These are phyloP conservation scores for Tenthredo distinguenda DNA, from an alignment of 2,888 invertebrate species.

Conservation along the genomic window DNA sequence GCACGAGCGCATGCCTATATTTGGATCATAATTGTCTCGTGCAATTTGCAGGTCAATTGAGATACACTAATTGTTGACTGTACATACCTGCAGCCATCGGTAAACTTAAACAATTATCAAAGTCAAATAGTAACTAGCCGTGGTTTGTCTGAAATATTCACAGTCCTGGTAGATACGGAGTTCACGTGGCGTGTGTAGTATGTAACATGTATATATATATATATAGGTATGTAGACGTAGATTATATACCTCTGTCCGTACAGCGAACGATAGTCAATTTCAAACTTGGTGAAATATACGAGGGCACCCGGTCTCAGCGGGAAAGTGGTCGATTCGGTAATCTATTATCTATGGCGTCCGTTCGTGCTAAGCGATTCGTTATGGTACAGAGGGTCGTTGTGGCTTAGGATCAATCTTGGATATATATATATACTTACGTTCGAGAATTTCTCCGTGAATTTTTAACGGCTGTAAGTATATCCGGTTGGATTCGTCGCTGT, in stretches of 20 bases:
- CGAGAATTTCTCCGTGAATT: neutral
- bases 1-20: neutral
- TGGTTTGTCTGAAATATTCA: constrained; percentile 24
- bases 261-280: constrained; percentile 34
- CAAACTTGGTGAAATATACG: constrained; percentile 23
- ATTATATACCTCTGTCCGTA: constrained; percentile 2
- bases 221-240: neutral
- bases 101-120: constrained; percentile 21
- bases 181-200: neutral
- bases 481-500: neutral
- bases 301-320: constrained; percentile 15
- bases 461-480: constrained; percentile 18
- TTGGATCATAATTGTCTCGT: neutral
- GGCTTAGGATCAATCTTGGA: constrained; percentile 29
- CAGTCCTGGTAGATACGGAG: neutral
- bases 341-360: constrained; percentile 32
- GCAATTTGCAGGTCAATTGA: neutral
- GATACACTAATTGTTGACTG: constrained; percentile 18
- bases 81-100: neutral
- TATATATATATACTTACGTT: neutral
- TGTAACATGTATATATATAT: neutral
- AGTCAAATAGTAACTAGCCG: constrained; percentile 19
- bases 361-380: constrained; percentile 23
- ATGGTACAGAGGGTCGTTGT: constrained; percentile 6
- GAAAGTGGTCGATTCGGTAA: constrained; percentile 33